A percentile compares a stretch with the other conserved stretches of the same genome.
phyloP scores from a whole-genome alignment of 2,113 vertebrate genomes.

The Amphiprion ocellaris region DNA sequence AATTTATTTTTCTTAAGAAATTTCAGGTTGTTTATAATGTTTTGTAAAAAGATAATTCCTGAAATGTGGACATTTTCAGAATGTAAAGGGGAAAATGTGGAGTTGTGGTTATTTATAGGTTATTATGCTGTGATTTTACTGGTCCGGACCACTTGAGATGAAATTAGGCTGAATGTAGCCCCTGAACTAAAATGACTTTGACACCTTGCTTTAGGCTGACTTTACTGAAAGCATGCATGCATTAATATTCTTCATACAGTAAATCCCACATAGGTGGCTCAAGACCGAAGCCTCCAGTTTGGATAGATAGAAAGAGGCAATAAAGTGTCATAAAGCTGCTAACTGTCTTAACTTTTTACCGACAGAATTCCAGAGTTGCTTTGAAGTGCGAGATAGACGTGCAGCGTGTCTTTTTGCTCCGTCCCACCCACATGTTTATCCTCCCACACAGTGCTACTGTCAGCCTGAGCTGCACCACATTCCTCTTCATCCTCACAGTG shows the following conservation, averaged over 20 bases:
- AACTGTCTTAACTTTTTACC: background rate
- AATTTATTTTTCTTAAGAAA: no score
- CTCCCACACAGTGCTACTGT: conserved; percentile 41
- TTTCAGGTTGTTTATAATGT: no score
- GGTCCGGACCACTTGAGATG: no score
- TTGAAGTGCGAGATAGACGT: conserved; percentile 28
- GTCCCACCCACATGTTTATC: conserved; percentile 45
- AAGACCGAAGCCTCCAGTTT: background rate
- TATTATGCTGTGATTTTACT: no score
- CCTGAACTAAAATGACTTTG: no score
- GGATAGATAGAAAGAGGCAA: background rate
- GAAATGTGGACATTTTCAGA: no score
- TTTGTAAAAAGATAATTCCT: no score
- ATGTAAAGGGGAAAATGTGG: no score
- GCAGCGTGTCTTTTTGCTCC: conserved; percentile 25
- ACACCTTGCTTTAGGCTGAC: background rate
- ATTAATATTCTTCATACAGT: background rate
- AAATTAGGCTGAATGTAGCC: no score
- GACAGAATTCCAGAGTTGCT: conserved; percentile 16
- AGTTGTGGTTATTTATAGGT: no score
- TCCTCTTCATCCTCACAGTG: conserved; percentile 41
- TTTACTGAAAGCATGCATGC: background rate
- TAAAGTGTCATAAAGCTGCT: background rate
- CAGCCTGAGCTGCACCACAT: conserved; percentile 33
- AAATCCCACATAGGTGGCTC: background rate